Evolutionary conservation across 2,888 invertebrate genomes (phyloP).

Genomic region (Phyllotreta cruciferae): DNA sequence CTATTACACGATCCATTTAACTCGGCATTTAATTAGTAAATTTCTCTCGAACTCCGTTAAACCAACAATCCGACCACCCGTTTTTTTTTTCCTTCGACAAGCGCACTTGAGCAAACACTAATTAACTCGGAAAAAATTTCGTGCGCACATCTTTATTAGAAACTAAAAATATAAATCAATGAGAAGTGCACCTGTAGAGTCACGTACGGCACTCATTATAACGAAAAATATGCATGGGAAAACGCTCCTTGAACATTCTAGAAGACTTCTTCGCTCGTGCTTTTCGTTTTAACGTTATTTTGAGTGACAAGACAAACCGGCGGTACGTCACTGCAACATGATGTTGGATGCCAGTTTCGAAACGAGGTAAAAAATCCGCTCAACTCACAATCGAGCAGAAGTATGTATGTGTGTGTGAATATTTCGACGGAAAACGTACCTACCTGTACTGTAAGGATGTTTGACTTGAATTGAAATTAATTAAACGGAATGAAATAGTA

Average conservation of each 20-base stretch:
- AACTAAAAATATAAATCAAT: conserved; percentile 10
- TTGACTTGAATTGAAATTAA: too few species aligned
- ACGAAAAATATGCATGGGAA: conserved; percentile 30
- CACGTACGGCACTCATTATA: conserved; percentile 21
- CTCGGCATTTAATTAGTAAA: too few species aligned
- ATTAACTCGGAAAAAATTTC: too few species aligned
- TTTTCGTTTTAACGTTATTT: conserved; percentile 9
- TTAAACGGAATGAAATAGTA: too few species aligned
- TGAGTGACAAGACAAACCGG: conserved; percentile 32
- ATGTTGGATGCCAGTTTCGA: conserved; percentile 14
- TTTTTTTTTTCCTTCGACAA: too few species aligned
- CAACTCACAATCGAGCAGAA: neutral
- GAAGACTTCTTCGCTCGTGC: conserved; percentile 8
- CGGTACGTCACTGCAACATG: conserved; percentile 23
- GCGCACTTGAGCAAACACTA: too few species aligned
- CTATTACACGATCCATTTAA: too few species aligned
- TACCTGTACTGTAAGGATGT: too few species aligned
- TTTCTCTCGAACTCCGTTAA: too few species aligned
- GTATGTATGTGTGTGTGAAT: neutral
- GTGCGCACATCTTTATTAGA: neutral
- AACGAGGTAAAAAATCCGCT: conserved; percentile 11
- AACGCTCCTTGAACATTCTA: conserved; percentile 15
- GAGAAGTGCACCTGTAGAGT: conserved; percentile 16
- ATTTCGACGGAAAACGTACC: too few species aligned
- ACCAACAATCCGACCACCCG: too few species aligned